Percentiles rank a stretch among this genome's conserved stretches.
These are phyloP conservation scores for Phocides pigmalion DNA, from an alignment of 1,140 invertebrate species.

Conservation along the genomic window DNA sequence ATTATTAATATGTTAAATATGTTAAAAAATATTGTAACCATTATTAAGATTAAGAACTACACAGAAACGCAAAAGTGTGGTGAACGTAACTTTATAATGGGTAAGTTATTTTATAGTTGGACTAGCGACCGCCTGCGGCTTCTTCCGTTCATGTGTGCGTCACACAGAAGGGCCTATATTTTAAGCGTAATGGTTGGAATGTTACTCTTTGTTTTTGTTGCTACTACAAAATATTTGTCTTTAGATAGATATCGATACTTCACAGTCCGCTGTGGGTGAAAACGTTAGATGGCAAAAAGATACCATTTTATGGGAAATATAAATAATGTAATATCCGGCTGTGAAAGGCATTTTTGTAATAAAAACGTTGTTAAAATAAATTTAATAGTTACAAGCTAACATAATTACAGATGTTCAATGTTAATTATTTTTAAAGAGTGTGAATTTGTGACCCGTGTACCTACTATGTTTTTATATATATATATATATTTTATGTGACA, in stretches of 20 bases:
- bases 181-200: conserved; percentile 28
- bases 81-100: conserved; percentile 16
- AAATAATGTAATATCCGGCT: neutral
- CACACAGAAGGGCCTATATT: conserved; percentile 31
- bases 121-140: conserved; percentile 36
- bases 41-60: neutral
- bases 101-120: conserved; percentile 37
- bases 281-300: conserved; percentile 15
- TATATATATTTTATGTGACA: too few species aligned
- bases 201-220: conserved; percentile 6
- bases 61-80: conserved; percentile 1
- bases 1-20: too few species aligned
- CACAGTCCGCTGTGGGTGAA: neutral
- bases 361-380: too few species aligned
- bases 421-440: too few species aligned
- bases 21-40: neutral
- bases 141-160: conserved; percentile 36
- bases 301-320: conserved; percentile 8
- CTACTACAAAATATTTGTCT: conserved; percentile 20
- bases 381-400: too few species aligned
- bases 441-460: too few species aligned
- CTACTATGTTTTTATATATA: too few species aligned
- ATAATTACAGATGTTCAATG: too few species aligned
- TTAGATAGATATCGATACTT: conserved; percentile 16
- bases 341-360: too few species aligned